A percentile compares a stretch with the other conserved stretches of the same genome.
Conservation (phyloP, 2,113 vertebrate genomes). For the Sphaerodactylus townsendi region DNA sequence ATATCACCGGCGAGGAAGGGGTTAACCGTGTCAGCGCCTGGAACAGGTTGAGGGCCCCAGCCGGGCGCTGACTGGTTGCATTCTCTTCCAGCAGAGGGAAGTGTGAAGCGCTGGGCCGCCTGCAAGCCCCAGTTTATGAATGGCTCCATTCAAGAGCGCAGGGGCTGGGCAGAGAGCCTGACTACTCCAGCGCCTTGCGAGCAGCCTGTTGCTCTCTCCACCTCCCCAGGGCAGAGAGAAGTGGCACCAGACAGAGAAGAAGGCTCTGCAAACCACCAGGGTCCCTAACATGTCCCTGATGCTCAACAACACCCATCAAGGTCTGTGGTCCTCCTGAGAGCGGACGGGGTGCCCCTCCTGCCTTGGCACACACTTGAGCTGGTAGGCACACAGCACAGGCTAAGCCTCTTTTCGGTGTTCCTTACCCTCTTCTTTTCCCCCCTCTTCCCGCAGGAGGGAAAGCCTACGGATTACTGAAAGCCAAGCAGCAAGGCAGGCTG, state of each 20-base stretch:
- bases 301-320: constrained; percentile 61
- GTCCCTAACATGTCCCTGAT: constrained; percentile 51
- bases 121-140: constrained; percentile 49
- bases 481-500: constrained; percentile 82
- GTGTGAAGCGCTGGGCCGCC: background rate
- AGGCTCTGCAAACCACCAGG: background rate
- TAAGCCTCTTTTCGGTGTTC: background rate
- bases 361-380: background rate
- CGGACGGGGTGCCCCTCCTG: too few species aligned
- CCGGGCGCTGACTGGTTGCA: background rate
- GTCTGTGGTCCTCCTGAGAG: background rate
- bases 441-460: constrained; percentile 80
- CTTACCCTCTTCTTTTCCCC: background rate
- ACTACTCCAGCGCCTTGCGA: background rate
- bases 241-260: background rate
- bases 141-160: constrained; percentile 37
- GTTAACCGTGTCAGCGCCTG: background rate
- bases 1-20: background rate
- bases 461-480: constrained; percentile 83
- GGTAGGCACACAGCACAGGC: background rate
- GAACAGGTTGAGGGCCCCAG: constrained; percentile 42
- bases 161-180: background rate
- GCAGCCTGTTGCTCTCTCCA: background rate
- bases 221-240: background rate
- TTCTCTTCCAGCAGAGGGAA: constrained; percentile 38